Percentiles rank a stretch among this genome's conserved stretches.
Conservation (phyloP, 2,888 invertebrate genomes). For the Drosophila cognata region DNA sequence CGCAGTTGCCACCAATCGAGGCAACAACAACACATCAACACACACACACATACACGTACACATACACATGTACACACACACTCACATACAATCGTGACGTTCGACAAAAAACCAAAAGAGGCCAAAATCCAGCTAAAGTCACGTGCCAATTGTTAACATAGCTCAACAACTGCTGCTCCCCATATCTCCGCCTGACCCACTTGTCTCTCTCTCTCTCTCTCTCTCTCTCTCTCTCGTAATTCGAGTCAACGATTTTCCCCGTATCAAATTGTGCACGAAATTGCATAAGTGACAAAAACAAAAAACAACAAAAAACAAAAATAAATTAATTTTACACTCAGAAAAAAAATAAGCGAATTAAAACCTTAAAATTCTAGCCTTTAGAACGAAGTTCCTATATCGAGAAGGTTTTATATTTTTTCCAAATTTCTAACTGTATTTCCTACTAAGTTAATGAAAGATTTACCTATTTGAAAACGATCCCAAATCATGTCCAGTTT, state of each 20-base stretch:
- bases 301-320: neutral
- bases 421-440: neutral
- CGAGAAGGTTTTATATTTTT: fast-evolving
- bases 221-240: conserved; percentile 18
- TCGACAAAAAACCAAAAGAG: neutral
- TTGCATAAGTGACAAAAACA: conserved; percentile 43
- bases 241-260: conserved; percentile 45
- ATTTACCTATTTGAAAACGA: neutral
- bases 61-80: neutral
- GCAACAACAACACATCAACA: neutral
- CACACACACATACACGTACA: neutral
- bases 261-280: conserved; percentile 60
- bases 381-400: neutral
- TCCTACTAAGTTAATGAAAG: neutral
- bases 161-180: conserved; percentile 1
- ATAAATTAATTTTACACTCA: neutral
- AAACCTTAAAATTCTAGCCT: neutral
- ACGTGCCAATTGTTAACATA: conserved; percentile 48
- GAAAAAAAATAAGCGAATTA: neutral
- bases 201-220: neutral
- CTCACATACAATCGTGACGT: neutral
- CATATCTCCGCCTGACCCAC: conserved; percentile 23
- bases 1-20: conserved; percentile 14
- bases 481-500: too few species aligned
- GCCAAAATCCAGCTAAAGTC: conserved; percentile 28